Evolutionary conservation across 2,113 vertebrate genomes (phyloP).

Genomic region (Thymallus thymallus): DNA sequence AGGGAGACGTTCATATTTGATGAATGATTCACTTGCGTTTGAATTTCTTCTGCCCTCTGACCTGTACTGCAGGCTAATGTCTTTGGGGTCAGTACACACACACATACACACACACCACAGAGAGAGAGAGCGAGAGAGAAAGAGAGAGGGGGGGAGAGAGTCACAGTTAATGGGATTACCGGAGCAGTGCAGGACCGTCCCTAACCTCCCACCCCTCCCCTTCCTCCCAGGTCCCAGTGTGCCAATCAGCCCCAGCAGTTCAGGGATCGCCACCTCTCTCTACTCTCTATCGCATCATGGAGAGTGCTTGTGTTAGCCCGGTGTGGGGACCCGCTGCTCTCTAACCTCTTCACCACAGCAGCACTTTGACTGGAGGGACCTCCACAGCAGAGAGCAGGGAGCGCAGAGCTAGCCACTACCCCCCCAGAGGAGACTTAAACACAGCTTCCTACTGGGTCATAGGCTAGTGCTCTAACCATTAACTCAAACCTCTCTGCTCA

Average conservation of each 20-base stretch:
- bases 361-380: conserved; percentile 73
- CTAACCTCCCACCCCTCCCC: conserved; percentile 62
- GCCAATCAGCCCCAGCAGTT: conserved; percentile 62
- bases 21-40: conserved; percentile 65
- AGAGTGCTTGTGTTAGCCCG: conserved; percentile 72
- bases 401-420: conserved; percentile 28
- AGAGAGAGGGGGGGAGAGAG: conserved; percentile 51
- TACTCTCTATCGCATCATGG: conserved; percentile 63
- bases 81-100: conserved; percentile 49
- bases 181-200: conserved; percentile 66
- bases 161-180: conserved; percentile 82
- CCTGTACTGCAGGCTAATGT: conserved; percentile 62
- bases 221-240: conserved; percentile 71
- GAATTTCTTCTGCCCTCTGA: conserved; percentile 62
- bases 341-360: conserved; percentile 72
- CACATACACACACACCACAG: not conserved
- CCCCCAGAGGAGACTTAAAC: conserved; percentile 67
- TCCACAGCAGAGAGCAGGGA: conserved; percentile 56
- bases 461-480: conserved; percentile 64
- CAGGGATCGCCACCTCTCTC: conserved; percentile 54
- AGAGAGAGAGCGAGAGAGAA: too few relatives aligned
- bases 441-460: conserved; percentile 54
- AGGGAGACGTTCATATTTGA: conserved; percentile 57
- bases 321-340: conserved; percentile 69
- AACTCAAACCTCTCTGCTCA: conserved; percentile 58